Evolutionary conservation across 2,113 vertebrate species (phyloP).

Genomic region (Apteryx mantelli): DNA sequence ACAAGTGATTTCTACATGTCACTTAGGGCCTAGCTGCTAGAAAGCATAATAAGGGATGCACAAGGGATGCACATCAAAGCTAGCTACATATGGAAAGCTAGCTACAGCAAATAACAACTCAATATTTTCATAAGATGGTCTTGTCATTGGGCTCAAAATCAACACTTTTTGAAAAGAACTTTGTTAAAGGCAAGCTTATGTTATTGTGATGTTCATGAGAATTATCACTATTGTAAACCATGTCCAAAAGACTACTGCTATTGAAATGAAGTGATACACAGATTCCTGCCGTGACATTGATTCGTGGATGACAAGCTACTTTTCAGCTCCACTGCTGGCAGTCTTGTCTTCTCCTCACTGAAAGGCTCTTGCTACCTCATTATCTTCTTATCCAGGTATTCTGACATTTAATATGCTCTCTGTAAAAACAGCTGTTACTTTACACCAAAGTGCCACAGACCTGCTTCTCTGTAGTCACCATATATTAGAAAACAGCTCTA

Average conservation of each 20-base stretch:
- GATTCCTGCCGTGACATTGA: neutral
- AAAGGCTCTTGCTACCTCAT: neutral
- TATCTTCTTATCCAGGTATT: neutral
- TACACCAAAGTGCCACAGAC: neutral
- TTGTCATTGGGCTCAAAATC: neutral
- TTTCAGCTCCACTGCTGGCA: neutral
- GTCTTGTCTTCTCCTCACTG: neutral
- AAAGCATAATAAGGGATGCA: neutral
- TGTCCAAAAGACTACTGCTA: neutral
- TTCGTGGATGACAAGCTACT: neutral
- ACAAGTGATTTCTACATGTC: neutral
- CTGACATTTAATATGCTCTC: neutral
- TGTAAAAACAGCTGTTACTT: neutral
- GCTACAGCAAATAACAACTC: neutral
- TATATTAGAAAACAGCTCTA: neutral
- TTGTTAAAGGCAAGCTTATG: neutral
- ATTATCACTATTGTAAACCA: neutral
- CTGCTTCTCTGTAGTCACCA: neutral
- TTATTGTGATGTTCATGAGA: neutral
- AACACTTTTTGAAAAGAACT: neutral
- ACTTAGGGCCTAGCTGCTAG: neutral
- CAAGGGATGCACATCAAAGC: neutral
- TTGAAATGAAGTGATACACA: neutral
- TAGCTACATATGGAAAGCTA: neutral
- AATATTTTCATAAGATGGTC: neutral